Evolutionary conservation across 2,888 invertebrate genomes (phyloP).

Genomic region (Epsilonema sp.): DNA sequence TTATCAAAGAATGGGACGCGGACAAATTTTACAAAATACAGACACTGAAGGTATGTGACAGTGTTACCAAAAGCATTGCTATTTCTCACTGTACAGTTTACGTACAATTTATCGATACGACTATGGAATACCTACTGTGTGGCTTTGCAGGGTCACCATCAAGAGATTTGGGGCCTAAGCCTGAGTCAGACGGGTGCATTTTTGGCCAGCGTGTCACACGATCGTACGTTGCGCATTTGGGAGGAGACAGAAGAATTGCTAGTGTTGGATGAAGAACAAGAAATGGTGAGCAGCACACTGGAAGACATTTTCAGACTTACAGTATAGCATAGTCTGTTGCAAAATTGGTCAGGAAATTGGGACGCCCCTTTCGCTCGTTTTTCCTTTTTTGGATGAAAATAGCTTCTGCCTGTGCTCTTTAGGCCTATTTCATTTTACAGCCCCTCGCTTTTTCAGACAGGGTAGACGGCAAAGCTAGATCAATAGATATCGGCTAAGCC

Average conservation of each 20-base stretch:
- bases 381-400: background rate
- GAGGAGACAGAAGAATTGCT: slow-evolving; percentile 66
- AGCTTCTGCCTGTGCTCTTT: background rate
- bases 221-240: slow-evolving; percentile 64
- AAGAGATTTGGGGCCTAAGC: slow-evolving; percentile 51
- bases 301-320: too few relatives aligned
- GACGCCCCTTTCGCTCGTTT: background rate
- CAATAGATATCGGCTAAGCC: too few relatives aligned
- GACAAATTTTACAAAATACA: slow-evolving; percentile 72
- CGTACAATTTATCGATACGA: too few relatives aligned
- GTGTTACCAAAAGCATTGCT: too few relatives aligned
- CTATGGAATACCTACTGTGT: too few relatives aligned
- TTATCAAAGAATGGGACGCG: slow-evolving; percentile 89
- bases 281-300: slow-evolving; percentile 39
- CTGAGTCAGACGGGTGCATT: slow-evolving; percentile 61
- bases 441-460: too few relatives aligned
- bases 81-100: too few relatives aligned
- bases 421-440: too few relatives aligned
- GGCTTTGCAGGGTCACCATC: slow-evolving; percentile 50
- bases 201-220: slow-evolving; percentile 59
- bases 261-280: slow-evolving; percentile 73
- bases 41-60: slow-evolving; percentile 52
- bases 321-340: background rate
- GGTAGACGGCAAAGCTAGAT: too few relatives aligned
- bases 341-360: background rate